phyloP scores from a whole-genome alignment of 2,113 vertebrate genomes.

The Nesogale talazaci region DNA sequence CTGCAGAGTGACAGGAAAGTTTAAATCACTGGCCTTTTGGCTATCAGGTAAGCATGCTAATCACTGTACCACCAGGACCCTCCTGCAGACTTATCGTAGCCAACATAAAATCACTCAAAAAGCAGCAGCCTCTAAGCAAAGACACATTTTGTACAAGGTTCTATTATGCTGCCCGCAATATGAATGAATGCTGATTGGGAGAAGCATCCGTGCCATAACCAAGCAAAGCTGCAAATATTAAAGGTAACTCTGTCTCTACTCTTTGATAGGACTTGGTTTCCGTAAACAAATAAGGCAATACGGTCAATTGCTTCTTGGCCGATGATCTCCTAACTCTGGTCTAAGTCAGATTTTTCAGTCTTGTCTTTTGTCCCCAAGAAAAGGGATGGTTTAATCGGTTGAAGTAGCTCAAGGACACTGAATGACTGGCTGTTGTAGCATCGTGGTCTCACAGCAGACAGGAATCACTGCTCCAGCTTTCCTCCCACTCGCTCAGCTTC shows the following conservation, averaged over 20 bases:
- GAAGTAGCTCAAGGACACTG: background rate
- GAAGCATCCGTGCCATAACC: background rate
- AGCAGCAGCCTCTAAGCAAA: background rate
- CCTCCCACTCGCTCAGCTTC: background rate
- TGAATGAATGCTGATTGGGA: background rate
- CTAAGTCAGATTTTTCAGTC: background rate
- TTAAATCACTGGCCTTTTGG: background rate
- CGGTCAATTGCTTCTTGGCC: background rate
- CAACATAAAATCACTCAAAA: background rate
- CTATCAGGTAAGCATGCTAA: background rate
- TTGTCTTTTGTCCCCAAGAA: background rate
- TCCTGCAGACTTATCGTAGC: background rate
- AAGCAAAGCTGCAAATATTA: background rate
- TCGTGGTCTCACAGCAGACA: background rate
- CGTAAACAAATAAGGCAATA: background rate
- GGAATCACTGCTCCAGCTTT: background rate
- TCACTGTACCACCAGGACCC: background rate
- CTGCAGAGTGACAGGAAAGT: background rate
- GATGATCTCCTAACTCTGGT: background rate
- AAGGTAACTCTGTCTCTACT: background rate
- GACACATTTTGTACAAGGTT: background rate
- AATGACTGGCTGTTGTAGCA: background rate
- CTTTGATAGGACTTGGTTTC: constrained; percentile 19
- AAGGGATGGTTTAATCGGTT: background rate
- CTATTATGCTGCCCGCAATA: background rate